Conservation (phyloP, 2,888 invertebrate genomes). For the Lasioglossum oenotherae region DNA sequence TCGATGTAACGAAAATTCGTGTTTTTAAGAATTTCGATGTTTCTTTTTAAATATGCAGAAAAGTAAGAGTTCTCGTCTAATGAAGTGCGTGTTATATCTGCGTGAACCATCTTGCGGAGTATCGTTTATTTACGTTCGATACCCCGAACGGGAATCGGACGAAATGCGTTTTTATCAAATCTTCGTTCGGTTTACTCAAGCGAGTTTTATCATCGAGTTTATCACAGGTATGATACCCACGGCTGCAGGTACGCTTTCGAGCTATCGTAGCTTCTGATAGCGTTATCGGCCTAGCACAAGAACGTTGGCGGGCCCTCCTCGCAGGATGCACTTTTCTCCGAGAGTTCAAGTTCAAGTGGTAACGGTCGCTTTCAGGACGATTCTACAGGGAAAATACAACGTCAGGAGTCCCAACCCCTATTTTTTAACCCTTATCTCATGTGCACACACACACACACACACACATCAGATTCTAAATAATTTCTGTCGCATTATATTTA, state of each 20-base stretch:
- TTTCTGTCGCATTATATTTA: too few species aligned
- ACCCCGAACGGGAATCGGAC: conserved; percentile 18
- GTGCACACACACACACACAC: too few species aligned
- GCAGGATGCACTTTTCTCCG: not conserved
- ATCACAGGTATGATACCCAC: conserved; percentile 28
- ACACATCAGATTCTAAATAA: too few species aligned
- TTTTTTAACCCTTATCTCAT: too few species aligned
- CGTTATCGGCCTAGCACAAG: conserved; percentile 53
- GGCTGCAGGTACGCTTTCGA: conserved; percentile 41
- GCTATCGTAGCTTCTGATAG: conserved; percentile 44
- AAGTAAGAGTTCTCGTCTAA: not conserved
- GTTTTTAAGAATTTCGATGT: not conserved
- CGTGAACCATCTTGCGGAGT: not conserved
- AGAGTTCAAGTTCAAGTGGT: conserved; percentile 39
- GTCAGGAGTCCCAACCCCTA: too few species aligned
- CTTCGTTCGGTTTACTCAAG: conserved; percentile 28
- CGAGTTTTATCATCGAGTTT: conserved; percentile 47
- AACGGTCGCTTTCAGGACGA: not conserved
- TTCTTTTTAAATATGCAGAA: not conserved
- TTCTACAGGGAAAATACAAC: not conserved
- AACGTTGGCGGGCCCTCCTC: conserved; percentile 17
- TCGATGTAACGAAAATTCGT: not conserved
- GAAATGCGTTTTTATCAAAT: conserved; percentile 40
- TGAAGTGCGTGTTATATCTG: not conserved
- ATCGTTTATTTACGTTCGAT: not conserved